Evolutionary conservation across 2,113 vertebrate genomes (phyloP).

Genomic region (Propithecus coquereli): DNA sequence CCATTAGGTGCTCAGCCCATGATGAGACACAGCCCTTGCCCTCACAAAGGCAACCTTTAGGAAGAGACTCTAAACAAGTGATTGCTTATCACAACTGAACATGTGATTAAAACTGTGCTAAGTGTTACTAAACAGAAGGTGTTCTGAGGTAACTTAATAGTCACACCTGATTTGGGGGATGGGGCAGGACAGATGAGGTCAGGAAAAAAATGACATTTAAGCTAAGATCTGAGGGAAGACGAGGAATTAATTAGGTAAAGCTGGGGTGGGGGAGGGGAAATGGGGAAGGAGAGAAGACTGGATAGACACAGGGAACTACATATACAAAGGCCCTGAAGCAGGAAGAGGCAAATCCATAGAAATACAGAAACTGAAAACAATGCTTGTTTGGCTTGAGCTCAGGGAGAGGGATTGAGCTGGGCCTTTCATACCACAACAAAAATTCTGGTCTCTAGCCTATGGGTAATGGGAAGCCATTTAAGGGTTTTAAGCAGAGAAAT

Average conservation of each 20-base stretch:
- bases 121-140: background rate
- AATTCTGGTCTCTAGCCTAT: background rate
- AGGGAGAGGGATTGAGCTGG: background rate
- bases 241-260: background rate
- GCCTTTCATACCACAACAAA: background rate
- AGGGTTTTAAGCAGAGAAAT: background rate
- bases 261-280: background rate
- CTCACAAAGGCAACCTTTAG: background rate
- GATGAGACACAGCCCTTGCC: background rate
- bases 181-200: background rate
- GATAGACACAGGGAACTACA: background rate
- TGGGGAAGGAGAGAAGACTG: background rate
- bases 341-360: background rate
- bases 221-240: background rate
- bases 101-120: background rate
- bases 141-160: background rate
- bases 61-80: constrained; percentile 8
- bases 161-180: background rate
- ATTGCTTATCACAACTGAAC: background rate
- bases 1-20: background rate
- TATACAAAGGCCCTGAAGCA: background rate
- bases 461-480: background rate
- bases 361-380: background rate
- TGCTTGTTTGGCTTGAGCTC: background rate
- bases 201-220: background rate